Conservation (phyloP, 1,140 invertebrate genomes). For the Archivesica marissinica region DNA sequence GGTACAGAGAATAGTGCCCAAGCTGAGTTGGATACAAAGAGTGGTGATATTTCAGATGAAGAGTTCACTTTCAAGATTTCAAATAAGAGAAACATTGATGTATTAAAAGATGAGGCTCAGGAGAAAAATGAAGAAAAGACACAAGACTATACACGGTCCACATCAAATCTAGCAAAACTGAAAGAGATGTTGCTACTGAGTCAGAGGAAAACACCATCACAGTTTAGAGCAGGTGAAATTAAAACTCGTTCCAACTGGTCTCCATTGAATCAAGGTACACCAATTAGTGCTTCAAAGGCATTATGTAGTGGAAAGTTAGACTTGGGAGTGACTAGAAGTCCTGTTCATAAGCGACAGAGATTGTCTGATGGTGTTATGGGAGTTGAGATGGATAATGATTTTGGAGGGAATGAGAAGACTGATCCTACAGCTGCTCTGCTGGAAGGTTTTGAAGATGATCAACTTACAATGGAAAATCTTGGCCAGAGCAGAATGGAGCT, state of each 20-base stretch:
- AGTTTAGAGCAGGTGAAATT: constrained; percentile 5
- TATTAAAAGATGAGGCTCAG: not conserved
- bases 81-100: constrained; percentile 17
- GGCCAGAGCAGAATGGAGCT: not conserved
- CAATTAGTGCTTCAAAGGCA: not conserved
- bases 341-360: constrained; percentile 24
- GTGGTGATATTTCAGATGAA: constrained; percentile 16
- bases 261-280: not conserved
- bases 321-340: constrained; percentile 2
- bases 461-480: not conserved
- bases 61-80: constrained; percentile 24
- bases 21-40: not conserved
- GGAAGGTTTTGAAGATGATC: not conserved
- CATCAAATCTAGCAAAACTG: constrained; percentile 6
- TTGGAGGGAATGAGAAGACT: constrained; percentile 9
- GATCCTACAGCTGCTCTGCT: not conserved
- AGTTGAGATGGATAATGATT: not conserved
- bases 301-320: not conserved
- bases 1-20: not conserved
- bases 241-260: constrained; percentile 44
- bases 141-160: constrained; percentile 22
- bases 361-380: not conserved
- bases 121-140: constrained; percentile 22
- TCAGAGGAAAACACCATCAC: constrained; percentile 1
- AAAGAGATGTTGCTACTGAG: constrained; percentile 20